These are phyloP conservation scores for Apodemia zela DNA, from an alignment of 2,888 invertebrate species.

Conservation along the genomic window DNA sequence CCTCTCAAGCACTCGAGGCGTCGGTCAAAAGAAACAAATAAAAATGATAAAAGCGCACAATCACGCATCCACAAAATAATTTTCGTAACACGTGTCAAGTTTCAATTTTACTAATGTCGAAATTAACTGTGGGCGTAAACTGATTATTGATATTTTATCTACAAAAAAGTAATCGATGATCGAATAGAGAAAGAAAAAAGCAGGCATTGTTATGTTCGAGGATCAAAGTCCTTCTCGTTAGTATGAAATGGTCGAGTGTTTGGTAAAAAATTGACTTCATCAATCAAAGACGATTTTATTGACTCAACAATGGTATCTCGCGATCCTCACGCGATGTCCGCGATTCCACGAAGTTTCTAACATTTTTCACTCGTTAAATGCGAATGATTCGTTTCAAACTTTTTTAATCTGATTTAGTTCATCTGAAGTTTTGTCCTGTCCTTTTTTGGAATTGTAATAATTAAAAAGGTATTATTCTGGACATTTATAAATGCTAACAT, in stretches of 20 bases:
- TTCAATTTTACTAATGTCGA: conserved; percentile 76
- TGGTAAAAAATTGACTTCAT: conserved; percentile 70
- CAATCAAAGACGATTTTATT: conserved; percentile 75
- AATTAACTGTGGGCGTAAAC: conserved; percentile 80
- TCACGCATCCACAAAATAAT: conserved; percentile 76
- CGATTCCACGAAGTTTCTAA: conserved; percentile 59
- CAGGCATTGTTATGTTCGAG: conserved; percentile 68
- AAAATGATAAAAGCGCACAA: conserved; percentile 66
- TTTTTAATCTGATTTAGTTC: conserved; percentile 9
- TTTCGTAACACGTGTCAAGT: conserved; percentile 79
- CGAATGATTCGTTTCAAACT: conserved; percentile 49
- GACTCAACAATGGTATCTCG: conserved; percentile 63
- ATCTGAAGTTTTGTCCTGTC: conserved; percentile 5
- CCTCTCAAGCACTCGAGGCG: conserved; percentile 55
- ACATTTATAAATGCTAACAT: neutral
- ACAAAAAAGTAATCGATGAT: conserved; percentile 79
- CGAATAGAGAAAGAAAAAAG: conserved; percentile 67
- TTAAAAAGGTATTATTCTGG: neutral
- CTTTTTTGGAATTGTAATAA: conserved; percentile 5
- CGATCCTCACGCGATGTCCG: conserved; percentile 59
- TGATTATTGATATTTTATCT: conserved; percentile 76
- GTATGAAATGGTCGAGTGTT: conserved; percentile 56
- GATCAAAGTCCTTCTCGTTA: conserved; percentile 50
- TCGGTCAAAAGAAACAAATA: conserved; percentile 74
- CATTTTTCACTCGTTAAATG: conserved; percentile 63